Base-by-base conservation (phyloP, 2,113 vertebrate genomes). In the Otis tarda region DNA sequence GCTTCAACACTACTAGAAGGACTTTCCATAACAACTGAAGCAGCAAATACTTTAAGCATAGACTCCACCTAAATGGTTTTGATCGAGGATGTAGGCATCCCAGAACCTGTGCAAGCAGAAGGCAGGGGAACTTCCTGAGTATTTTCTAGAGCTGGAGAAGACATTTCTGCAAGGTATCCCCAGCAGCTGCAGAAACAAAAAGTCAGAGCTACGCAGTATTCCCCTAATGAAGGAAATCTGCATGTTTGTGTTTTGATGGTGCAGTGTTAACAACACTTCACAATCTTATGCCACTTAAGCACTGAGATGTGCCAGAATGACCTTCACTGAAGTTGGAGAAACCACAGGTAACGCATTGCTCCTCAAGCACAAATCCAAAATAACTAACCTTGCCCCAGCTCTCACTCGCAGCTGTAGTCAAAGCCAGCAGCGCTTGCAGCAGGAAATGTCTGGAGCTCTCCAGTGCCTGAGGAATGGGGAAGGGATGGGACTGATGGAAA, bases 171-270 rank as follows among this genome's bases (percentile, higher is more conserved):
- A 35, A 69, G 39, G 50, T 57, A 69, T 25, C 55, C 35, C 37
- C 4, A 49, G 75, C 24, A 67, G 83, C 56, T 84, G 64, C 77
- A 95, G 52, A 55, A 41, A 41, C 12, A 73, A 25, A 24, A 1
- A 60, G 21, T 24, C 23, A 28, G 28, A 57, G n/a, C 67, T 31
- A 24, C 28, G 14, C 33, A 28, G 11, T 45, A 30, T 28, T 75
- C 19, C 43, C 5, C 13, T 43, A 25, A 63, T 10, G 67, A 73
- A 52, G n/a, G 37, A 56, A 73, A 69, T 41, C 23, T 20, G 33
- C 24, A 23, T 2, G 1, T 52, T 45, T 0, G 0, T 28, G 33
- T 45, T 68, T 45, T 24, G 31, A 31, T 10, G 55, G 60, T 31
- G 55, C 55, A 25, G 31, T 6, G 7, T 45, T 28, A 33, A n/a